A percentile compares a stretch with the other conserved stretches of the same genome.
phyloP scores from a whole-genome alignment of 2,797 vertebrate genomes.

The Lepidocolaptes lacrymiger region DNA sequence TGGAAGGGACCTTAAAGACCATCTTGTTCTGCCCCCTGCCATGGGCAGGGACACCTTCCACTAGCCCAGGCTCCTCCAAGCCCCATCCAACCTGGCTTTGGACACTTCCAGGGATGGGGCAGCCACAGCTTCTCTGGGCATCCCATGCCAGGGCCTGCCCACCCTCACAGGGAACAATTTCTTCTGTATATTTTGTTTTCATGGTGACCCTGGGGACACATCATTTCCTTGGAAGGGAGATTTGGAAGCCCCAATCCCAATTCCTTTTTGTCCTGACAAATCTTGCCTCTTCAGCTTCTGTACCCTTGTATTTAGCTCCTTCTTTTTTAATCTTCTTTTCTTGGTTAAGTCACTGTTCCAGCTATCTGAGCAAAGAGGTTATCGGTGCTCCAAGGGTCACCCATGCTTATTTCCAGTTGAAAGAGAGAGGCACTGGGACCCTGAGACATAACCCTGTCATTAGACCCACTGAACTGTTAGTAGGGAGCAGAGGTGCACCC shows the following conservation, averaged over 20 bases:
- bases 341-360: background rate
- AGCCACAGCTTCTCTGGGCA: background rate
- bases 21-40: background rate
- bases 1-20: background rate
- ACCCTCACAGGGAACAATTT: background rate
- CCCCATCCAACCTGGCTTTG: rapidly evolving
- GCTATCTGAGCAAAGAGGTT: background rate
- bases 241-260: background rate
- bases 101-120: background rate
- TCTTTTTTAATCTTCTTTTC: background rate
- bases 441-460: background rate
- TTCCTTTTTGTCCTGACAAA: background rate
- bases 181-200: background rate
- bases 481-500: background rate
- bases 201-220: rapidly evolving
- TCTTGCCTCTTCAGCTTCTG: rapidly evolving
- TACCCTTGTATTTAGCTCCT: rapidly evolving
- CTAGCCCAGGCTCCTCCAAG: background rate
- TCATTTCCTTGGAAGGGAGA: background rate
- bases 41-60: background rate
- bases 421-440: background rate
- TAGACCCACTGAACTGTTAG: background rate
- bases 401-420: background rate
- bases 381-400: background rate
- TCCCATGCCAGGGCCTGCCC: background rate